Evolutionary conservation across 2,888 invertebrate genomes (phyloP).

Genomic region (Girardia tigrina): DNA sequence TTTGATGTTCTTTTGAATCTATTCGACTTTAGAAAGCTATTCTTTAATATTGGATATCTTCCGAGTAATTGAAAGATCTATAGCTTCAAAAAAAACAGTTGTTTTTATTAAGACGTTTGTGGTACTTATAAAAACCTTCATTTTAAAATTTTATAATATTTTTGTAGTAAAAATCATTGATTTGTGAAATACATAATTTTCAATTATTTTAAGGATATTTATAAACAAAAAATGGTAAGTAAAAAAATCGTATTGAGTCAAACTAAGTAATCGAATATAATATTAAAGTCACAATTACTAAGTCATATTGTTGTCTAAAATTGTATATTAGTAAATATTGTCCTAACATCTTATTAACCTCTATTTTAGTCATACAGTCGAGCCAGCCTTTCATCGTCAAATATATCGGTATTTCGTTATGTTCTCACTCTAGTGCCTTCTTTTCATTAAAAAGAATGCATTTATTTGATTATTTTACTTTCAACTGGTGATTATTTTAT

Average conservation of each 20-base stretch:
- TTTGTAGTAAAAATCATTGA: too few relatives aligned
- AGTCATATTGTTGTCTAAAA: background rate
- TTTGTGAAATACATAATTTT: too few relatives aligned
- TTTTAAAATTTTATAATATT: too few relatives aligned
- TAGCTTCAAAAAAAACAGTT: too few relatives aligned
- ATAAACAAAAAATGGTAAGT: slow-evolving; percentile 6
- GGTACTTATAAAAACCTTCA: too few relatives aligned
- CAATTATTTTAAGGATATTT: background rate
- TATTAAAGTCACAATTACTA: background rate
- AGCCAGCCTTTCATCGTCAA: background rate
- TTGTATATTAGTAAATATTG: background rate
- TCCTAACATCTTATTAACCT: background rate
- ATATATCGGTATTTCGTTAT: slow-evolving; percentile 7
- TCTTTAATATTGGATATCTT: too few relatives aligned
- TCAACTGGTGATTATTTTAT: background rate
- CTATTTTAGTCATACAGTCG: background rate
- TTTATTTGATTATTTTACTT: background rate
- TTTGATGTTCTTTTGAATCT: too few relatives aligned
- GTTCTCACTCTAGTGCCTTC: background rate
- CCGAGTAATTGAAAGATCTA: too few relatives aligned
- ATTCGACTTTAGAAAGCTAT: too few relatives aligned
- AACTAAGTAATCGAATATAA: background rate
- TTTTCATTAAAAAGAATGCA: background rate
- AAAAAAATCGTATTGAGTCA: too few relatives aligned
- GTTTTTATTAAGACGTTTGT: too few relatives aligned